Evolutionary conservation across 2,113 vertebrate genomes (phyloP).

Genomic region (Caranx melampygus): DNA sequence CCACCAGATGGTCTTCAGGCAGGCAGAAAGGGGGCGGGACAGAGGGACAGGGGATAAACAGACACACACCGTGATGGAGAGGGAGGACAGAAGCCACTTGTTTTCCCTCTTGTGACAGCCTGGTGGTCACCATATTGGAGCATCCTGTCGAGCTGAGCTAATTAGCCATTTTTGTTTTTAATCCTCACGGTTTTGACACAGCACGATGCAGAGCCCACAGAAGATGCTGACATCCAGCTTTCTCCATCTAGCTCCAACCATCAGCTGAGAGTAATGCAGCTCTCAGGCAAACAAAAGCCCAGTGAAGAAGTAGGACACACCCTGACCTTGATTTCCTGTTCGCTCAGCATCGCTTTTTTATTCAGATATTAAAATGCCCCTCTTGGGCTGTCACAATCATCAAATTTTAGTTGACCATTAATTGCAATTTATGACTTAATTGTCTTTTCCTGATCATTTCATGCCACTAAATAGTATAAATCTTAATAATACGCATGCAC

Average conservation of each 20-base stretch:
- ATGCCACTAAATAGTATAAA: no score
- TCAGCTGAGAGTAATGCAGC: conserved; percentile 52
- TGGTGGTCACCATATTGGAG: background rate
- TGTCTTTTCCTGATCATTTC: no score
- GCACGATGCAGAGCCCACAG: conserved; percentile 26
- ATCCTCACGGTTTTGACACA: conserved; percentile 23
- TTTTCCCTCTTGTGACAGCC: conserved; percentile 8
- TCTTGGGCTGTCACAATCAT: no score
- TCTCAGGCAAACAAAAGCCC: conserved; percentile 51
- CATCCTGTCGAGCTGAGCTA: conserved; percentile 10
- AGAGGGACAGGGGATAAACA: conserved; percentile 7
- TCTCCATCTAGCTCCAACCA: conserved; percentile 57
- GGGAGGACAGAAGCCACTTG: conserved; percentile 7
- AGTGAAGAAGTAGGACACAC: conserved; percentile 41
- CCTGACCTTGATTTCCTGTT: conserved; percentile 54
- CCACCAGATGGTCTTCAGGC: conserved; percentile 48
- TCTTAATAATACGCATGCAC: no score
- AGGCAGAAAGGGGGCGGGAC: background rate
- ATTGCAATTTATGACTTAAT: no score
- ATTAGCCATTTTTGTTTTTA: conserved; percentile 25
- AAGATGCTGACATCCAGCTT: conserved; percentile 62
- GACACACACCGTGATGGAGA: background rate
- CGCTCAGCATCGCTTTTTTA: conserved; percentile 8
- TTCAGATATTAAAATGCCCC: conserved; percentile 29
- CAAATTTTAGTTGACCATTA: no score